Conservation (phyloP, 2,888 invertebrate species). For the Plagiodera versicolora region DNA sequence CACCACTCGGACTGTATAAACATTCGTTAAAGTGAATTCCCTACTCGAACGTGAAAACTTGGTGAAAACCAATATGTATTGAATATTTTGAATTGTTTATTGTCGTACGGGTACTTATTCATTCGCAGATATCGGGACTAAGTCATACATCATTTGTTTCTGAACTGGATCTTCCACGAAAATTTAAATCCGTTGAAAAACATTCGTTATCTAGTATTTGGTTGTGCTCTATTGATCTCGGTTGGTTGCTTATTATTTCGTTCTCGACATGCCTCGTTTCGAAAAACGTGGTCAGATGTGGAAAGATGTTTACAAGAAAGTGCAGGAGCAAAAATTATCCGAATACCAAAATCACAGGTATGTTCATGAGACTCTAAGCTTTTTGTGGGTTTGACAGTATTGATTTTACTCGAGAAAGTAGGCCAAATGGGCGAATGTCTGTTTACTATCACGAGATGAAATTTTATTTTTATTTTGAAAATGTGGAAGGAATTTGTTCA, state of each 20-base stretch:
- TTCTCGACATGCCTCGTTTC: background rate
- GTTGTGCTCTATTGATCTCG: background rate
- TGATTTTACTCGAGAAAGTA: background rate
- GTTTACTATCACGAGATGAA: no score
- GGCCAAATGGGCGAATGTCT: background rate
- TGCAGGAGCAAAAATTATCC: conserved; percentile 19
- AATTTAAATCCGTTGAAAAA: background rate
- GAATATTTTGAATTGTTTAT: no score
- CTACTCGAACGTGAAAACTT: no score
- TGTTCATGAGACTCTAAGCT: background rate
- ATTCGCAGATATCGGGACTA: background rate
- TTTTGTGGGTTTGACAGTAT: background rate
- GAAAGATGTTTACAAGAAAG: conserved; percentile 13
- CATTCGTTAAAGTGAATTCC: no score
- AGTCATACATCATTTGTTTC: background rate
- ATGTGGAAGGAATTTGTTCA: no score
- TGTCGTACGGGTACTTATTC: background rate
- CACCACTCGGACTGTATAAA: no score
- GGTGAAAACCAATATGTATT: no score
- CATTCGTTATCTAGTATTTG: background rate
- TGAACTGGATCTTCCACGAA: background rate
- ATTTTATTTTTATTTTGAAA: no score
- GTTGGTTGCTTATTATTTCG: background rate
- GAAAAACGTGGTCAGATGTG: conserved; percentile 13
- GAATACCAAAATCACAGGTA: conserved; percentile 22